Evolutionary conservation across 1,140 invertebrate species (phyloP).

Genomic region (Rhopalosiphum padi): DNA sequence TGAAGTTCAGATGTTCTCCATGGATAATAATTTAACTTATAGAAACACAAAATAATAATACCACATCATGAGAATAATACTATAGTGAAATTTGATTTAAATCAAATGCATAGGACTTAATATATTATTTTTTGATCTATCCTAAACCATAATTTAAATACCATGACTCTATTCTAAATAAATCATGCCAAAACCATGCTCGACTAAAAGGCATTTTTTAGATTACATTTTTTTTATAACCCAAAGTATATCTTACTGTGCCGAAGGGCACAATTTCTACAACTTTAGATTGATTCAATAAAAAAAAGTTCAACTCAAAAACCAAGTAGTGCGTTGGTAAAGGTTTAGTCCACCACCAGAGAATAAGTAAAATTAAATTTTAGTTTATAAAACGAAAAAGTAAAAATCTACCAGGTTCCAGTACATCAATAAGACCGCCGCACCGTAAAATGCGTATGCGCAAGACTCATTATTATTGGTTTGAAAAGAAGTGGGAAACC

Average conservation of each 20-base stretch:
- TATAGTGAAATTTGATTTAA: not conserved
- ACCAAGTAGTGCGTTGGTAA: too few relatives aligned
- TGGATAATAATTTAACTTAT: not conserved
- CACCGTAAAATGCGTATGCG: not conserved
- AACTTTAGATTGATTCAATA: not conserved
- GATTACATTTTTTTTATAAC: not conserved
- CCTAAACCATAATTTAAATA: not conserved
- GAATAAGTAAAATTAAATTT: too few relatives aligned
- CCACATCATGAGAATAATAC: too few relatives aligned
- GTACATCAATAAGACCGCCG: not conserved
- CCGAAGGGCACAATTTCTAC: not conserved
- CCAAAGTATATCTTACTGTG: too few relatives aligned
- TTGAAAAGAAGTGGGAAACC: not conserved
- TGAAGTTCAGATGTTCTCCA: not conserved
- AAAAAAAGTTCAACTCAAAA: not conserved
- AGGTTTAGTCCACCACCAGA: too few relatives aligned
- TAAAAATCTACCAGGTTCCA: not conserved
- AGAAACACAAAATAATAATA: not conserved
- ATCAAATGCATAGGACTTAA: not conserved
- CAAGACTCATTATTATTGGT: not conserved
- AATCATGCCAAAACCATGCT: not conserved
- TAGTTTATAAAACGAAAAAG: too few relatives aligned
- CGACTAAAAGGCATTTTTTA: not conserved
- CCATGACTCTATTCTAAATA: not conserved
- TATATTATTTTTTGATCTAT: not conserved